Base-by-base conservation (phyloP, 2,113 vertebrate species). In the Aphyosemion australe region DNA sequence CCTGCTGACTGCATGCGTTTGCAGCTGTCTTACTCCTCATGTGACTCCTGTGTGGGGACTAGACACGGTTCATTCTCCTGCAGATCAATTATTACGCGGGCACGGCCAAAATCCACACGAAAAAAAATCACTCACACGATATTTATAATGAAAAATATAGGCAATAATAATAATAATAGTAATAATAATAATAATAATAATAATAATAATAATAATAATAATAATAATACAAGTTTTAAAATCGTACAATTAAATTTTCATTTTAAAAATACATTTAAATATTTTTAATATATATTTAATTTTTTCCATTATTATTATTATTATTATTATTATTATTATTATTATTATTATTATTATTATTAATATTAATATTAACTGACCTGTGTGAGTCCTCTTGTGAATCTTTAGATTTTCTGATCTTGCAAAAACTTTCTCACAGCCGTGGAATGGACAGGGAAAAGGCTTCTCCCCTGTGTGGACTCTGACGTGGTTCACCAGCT, bases 361-460 rank as follows among this genome's bases (percentile, higher is more conserved):
- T 21, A 56, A 57, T 72, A 31, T 43, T 31, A 64, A 69, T 32
- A 51, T 59, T 2, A 68, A 91, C 91, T 80, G 49, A 92, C 90
- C 88, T 91, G 92, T 91, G 70, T 92, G 91, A 37, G 86, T 91
- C 89, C 91, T 91, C 82, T 93, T 92, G 86, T 93, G 93, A 74
- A 92, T 93, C 87, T 93, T 93, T 57, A 94, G 80, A 67, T 93
- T 94, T 69, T 94, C 93, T 63, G 90, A 87, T 77, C 90, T 84
- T 55, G 92, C 87, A 82, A 93, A 92, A 76, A 88, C 84, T 88
- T 92, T 90, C 78, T 91, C 76, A 59, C 90, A 92, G 84, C 89
- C 87, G 62, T 88, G 82, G 56, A 90, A 91, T 43, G 90, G 79
- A 45, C 88, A 84, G 1, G 81, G 83, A 47, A 90, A 92, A 46